Evolutionary conservation across 1,140 invertebrate species (phyloP).

Genomic region (Cotesia vestalis): DNA sequence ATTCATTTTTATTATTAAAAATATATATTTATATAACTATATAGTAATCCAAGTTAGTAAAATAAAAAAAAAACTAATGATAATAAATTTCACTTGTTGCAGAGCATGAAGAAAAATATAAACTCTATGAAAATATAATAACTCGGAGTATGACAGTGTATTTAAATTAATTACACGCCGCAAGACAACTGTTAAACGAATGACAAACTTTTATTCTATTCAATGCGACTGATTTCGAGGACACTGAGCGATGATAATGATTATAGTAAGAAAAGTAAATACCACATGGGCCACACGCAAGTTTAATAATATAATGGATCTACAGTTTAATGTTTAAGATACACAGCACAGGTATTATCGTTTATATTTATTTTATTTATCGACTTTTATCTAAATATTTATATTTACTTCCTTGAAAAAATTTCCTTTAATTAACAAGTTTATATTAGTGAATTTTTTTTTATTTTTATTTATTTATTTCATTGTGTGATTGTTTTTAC

Average conservation of each 20-base stretch:
- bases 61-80: constrained; percentile 11
- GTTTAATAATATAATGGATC: constrained; percentile 33
- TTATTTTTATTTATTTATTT: no score
- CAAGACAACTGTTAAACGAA: constrained; percentile 17
- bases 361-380: constrained; percentile 13
- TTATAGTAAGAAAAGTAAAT: constrained; percentile 43
- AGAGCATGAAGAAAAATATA: no score
- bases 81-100: background rate
- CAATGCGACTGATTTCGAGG: constrained; percentile 31
- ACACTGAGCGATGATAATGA: constrained; percentile 40
- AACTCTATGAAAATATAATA: background rate
- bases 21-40: background rate
- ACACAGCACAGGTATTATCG: constrained; percentile 8
- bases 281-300: constrained; percentile 35
- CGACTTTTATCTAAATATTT: background rate
- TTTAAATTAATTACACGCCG: constrained; percentile 5
- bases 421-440: no score
- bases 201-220: constrained; percentile 21
- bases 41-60: background rate
- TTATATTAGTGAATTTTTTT: background rate
- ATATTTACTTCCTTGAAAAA: no score
- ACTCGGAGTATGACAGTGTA: background rate
- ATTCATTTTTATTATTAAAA: constrained; percentile 32
- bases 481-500: no score
- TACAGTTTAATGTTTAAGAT: background rate